Evolutionary conservation across 2,113 vertebrate species (phyloP).

Genomic region (Puffinus mauretanicus): DNA sequence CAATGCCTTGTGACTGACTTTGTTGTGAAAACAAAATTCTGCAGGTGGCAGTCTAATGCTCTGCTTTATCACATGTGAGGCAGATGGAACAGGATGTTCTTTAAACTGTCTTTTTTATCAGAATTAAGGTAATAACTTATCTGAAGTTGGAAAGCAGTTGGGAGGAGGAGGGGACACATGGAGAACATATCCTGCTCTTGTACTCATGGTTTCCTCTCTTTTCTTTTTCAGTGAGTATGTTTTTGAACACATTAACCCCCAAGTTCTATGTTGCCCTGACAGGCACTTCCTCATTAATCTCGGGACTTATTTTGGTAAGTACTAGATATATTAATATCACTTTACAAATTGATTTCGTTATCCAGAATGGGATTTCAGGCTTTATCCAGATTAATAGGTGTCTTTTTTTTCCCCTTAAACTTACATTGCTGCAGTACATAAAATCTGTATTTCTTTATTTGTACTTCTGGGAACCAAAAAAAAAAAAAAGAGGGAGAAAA

Average conservation of each 20-base stretch:
- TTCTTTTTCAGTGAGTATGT: conserved; percentile 92
- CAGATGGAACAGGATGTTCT: not conserved
- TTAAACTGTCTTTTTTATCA: not conserved
- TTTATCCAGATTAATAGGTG: not conserved
- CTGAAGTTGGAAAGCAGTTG: not conserved
- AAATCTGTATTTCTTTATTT: not conserved
- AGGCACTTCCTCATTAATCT: conserved; percentile 97
- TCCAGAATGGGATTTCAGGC: not conserved
- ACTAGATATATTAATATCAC: conserved; percentile 11
- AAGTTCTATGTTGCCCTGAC: conserved; percentile 99
- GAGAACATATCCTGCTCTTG: conserved; percentile 45
- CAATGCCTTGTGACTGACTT: not conserved
- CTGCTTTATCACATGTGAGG: not conserved
- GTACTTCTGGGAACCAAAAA: not conserved
- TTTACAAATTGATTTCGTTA: not conserved
- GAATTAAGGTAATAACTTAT: not conserved
- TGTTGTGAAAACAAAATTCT: not conserved
- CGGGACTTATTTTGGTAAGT: conserved; percentile 98
- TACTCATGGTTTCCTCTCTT: conserved; percentile 59
- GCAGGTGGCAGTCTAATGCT: not conserved
- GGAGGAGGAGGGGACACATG: not conserved
- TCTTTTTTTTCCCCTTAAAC: not conserved
- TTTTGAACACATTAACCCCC: conserved; percentile 98
- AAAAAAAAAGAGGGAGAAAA: not conserved
- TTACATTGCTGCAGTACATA: not conserved